Conservation (phyloP, 23 tunicate species). For the Ciona savignyi region DNA sequence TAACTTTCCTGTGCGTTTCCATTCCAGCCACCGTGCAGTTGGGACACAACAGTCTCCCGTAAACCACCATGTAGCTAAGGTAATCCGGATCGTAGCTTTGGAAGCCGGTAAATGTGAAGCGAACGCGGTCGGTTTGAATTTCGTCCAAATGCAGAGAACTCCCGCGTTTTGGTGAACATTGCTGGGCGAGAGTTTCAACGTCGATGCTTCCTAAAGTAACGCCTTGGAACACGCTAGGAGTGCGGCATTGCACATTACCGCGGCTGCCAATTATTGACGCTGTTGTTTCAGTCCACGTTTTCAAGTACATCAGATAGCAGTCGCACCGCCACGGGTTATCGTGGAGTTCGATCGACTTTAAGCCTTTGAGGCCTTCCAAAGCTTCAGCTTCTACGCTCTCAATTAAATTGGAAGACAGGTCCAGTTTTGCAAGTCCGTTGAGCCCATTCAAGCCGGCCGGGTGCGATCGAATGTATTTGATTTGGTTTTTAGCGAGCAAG, state of each 20-base stretch:
- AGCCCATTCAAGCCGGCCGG: background rate
- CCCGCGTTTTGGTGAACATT: background rate
- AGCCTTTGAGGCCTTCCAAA: slow-evolving; percentile 11
- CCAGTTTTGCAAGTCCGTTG: slow-evolving; percentile 18
- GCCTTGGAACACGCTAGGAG: slow-evolving; percentile 23
- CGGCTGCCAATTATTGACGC: slow-evolving; percentile 22
- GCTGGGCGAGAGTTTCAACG: slow-evolving; percentile 18
- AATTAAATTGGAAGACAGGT: slow-evolving; percentile 51
- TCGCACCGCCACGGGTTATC: slow-evolving; percentile 86
- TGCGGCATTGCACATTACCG: slow-evolving; percentile 33
- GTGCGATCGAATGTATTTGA: background rate
- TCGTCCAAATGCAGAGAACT: background rate
- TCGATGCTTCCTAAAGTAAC: slow-evolving; percentile 57
- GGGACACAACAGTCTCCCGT: slow-evolving; percentile 16
- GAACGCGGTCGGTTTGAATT: slow-evolving; percentile 4
- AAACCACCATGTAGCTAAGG: slow-evolving; percentile 23
- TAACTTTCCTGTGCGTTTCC: background rate
- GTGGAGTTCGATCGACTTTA: slow-evolving; percentile 36
- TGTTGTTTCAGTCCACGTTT: slow-evolving; percentile 35
- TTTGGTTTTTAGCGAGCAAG: slow-evolving; percentile 9
- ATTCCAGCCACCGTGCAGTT: slow-evolving; percentile 21
- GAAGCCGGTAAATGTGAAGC: slow-evolving; percentile 13
- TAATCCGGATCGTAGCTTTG: slow-evolving; percentile 29
- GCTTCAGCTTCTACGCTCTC: slow-evolving; percentile 39
- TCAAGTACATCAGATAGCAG: slow-evolving; percentile 59